These are phyloP conservation scores for Rhadina sibilatrix DNA, from an alignment of 2,113 vertebrate genomes.

Conservation along the genomic window DNA sequence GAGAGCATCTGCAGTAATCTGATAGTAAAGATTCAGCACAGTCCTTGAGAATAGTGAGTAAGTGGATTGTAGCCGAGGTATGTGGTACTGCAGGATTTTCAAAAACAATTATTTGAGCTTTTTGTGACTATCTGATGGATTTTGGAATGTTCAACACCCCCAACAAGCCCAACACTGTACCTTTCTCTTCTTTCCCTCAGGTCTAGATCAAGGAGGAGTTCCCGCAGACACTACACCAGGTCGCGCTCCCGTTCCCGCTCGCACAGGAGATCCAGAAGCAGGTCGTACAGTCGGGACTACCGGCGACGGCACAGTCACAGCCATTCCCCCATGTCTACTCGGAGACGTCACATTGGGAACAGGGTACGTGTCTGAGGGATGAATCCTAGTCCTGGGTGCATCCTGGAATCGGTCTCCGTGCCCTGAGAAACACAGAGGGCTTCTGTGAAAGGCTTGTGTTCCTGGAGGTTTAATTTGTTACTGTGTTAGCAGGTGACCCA, in stretches of 20 bases:
- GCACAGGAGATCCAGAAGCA: slow-evolving; percentile 84
- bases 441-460: neutral
- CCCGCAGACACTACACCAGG: slow-evolving; percentile 87
- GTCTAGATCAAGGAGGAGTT: slow-evolving; percentile 90
- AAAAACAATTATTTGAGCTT: neutral
- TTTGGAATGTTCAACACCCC: neutral
- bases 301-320: slow-evolving; percentile 87
- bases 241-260: slow-evolving; percentile 90
- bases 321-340: slow-evolving; percentile 95
- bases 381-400: rapidly evolving
- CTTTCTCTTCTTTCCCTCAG: slow-evolving; percentile 48
- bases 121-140: rapidly evolving
- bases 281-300: slow-evolving; percentile 92
- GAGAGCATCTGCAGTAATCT: neutral
- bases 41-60: neutral
- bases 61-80: neutral
- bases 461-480: neutral
- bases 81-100: neutral
- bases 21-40: neutral
- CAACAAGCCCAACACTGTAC: neutral
- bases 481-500: neutral
- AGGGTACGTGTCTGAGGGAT: slow-evolving; percentile 72
- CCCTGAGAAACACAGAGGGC: neutral
- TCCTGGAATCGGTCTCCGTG: rapidly evolving
- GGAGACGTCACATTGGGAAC: slow-evolving; percentile 91